Base-by-base conservation (phyloP, 2,888 invertebrate genomes). In the Bhutanitis thaidina region DNA sequence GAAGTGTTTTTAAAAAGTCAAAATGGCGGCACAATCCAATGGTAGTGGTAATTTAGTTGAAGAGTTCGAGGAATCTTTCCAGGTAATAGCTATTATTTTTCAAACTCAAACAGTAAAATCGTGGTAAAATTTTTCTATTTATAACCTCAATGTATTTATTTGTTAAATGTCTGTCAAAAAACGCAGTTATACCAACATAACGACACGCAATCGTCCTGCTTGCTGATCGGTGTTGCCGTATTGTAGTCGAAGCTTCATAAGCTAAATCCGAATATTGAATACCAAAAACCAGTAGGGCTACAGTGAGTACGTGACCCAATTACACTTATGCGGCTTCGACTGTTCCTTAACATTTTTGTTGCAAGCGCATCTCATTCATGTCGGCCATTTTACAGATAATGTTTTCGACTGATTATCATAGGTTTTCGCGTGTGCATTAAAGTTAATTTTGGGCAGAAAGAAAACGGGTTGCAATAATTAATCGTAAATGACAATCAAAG, bases 61-160 rank as follows among this genome's bases (percentile, higher is more conserved):
- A 71, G 96, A 96, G 80, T 96, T 97, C 69, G 96, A 96, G 82
- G 96, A 96, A 89, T 95, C 96, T 2, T 96, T 96, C 83, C 96
- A 96, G 91, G 95, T 95, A 89, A 79, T 69, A 55, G 44, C 43
- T 47, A 29, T 47, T 10, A 12, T 39, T 5, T 5, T 30, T 16
- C 8, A 20, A 20, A 3, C 2, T 3, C 5, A 27, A 8, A 27
- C 27, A 8, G 4, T 16, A 12, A 7, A 12, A n/a, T 1, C 5
- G 15, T 12, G 7, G 7, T n/a, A 16, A 63, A 59, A 59, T 32
- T 61, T 60, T 68, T 59, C 56, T 78, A 84, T 82, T 30, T 80
- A 79, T 80, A 64, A 48, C 53, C 56, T 41, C 49, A 62, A 62
- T 59, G 30, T 60, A 61, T 70, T 49, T 58, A 61, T 64, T 29